phyloP scores from a whole-genome alignment of 2,888 invertebrate species.

The Drosophila subsilvestris region DNA sequence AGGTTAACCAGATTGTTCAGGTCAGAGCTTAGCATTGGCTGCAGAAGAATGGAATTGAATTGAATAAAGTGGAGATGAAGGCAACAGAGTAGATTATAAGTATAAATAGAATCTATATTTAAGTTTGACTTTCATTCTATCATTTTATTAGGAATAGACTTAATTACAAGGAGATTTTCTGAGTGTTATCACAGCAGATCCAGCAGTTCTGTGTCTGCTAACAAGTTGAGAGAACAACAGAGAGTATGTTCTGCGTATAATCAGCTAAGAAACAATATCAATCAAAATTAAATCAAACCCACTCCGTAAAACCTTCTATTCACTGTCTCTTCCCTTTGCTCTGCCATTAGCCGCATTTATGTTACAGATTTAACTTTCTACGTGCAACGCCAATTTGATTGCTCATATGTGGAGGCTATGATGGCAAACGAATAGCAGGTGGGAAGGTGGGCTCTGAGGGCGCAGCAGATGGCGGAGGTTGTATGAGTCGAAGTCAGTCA shows the following conservation, averaged over 20 bases:
- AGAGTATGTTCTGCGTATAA: slow-evolving; percentile 35
- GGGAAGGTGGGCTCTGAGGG: slow-evolving; percentile 15
- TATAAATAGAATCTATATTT: not conserved
- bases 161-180: not conserved
- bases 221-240: slow-evolving; percentile 5
- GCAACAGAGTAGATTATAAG: not conserved
- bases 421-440: slow-evolving; percentile 31
- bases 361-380: slow-evolving; percentile 52
- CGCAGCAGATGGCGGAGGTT: not conserved
- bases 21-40: not conserved
- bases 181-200: too few relatives aligned
- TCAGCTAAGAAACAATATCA: slow-evolving; percentile 64
- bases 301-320: not conserved
- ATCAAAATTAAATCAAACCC: slow-evolving; percentile 65
- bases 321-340: not conserved
- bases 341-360: slow-evolving; percentile 45
- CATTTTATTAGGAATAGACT: not conserved
- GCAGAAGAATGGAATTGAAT: not conserved
- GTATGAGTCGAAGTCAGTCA: slow-evolving; percentile 7
- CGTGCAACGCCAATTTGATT: slow-evolving; percentile 62
- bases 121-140: not conserved
- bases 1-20: slow-evolving; percentile 8
- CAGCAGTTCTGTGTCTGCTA: slow-evolving; percentile 3
- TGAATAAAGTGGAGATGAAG: too few relatives aligned
- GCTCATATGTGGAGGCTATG: slow-evolving; percentile 31